Base-by-base conservation (phyloP, 2,113 vertebrate species). In the Ctenodactylus gundi region DNA sequence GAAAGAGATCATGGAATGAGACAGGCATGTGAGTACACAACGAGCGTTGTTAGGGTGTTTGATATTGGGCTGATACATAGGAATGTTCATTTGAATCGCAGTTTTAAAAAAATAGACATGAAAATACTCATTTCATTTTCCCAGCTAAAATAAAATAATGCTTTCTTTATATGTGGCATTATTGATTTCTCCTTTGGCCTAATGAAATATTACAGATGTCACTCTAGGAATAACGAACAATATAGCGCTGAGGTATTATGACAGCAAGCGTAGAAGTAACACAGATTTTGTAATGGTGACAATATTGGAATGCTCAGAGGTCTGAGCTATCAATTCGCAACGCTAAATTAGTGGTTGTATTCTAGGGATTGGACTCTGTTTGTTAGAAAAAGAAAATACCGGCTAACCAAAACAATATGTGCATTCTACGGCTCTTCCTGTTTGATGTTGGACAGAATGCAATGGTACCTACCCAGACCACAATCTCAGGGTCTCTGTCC, bases 381-480 rank as follows among this genome's bases (percentile, higher is more conserved):
- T 81, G 64, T 90, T 65, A 78, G 34, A 89, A 25, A 65, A 80
- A 78, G 64, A 75, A 83, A 94, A 53, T 85, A 29, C 58, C 84
- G 91, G 64, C 60, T 96, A 97, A 97, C 64, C 64, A 95, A 96
- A 92, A 91, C 3, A 96, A 93, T 95, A 1, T 90, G 84, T 78
- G 46, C 78, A 88, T 87, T n/a, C 7, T 46, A 62, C 23, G 93
- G 90, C 25, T 94, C 90, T 95, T 95, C 29, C 7, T 68, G 88
- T 96, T 86, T 96, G 83, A 91, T 94, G 64, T 81, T 82, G 62
- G 44, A 94, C 96, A 73, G 62, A 93, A 94, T 92, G 93, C 96
- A 95, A 96, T 96, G 81, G 34, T 96, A 96, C 85, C 95, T 96
- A 95, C 96, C 65, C 94, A 97, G 97, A 96, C 96, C 95, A 97